Evolutionary conservation across 2,797 vertebrate genomes (phyloP), one percentile per base, ranked within the genome.

Genomic region (Erpetoichthys calabaricus): DNA sequence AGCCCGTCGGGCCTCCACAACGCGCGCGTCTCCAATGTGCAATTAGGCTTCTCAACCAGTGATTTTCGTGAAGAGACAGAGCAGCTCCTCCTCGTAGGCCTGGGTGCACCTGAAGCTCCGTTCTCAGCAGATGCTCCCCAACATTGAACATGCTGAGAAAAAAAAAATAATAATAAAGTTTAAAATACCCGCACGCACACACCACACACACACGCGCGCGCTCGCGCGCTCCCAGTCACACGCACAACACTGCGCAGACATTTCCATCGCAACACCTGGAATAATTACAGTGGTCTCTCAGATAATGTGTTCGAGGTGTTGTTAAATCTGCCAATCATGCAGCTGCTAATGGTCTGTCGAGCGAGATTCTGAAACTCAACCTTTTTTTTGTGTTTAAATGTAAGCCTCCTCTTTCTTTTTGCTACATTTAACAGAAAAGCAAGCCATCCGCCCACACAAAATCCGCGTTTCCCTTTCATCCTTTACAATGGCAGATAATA

Each of bases 211-310:
- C 56, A 50, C 47, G 8, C 42, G 55, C 55, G 55, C 53, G 50
- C 43, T 47, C 57, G 53, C 7, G 52, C 4, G 41, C n/a, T n/a
- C n/a, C 3, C n/a, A n/a, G 49, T 45, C 55, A 51, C 51, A 42
- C 57, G 54, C 56, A 53, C 53, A 57, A 45, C 54, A 51, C 47
- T 55, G 25, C 66, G 65, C 73, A 82, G 73, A 74, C 66, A 77
- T 80, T 72, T 80, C 70, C 66, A 68, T 65, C 71, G 68, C 72
- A 80, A 77, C 79, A 85, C 77, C 81, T 86, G 80, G 75, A 84
- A 85, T 87, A 89, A 86, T 87, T 87, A 82, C 75, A 78, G 63
- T 74, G 75, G 76, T 73, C 77, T 78, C 71, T 75, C 73, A 81
- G 80, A 78, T 63, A 81, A 74, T 74, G 66, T 81, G 63, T 67